Evolutionary conservation across 2,888 invertebrate species (phyloP).

Genomic region (Apomyelois bistriatella): DNA sequence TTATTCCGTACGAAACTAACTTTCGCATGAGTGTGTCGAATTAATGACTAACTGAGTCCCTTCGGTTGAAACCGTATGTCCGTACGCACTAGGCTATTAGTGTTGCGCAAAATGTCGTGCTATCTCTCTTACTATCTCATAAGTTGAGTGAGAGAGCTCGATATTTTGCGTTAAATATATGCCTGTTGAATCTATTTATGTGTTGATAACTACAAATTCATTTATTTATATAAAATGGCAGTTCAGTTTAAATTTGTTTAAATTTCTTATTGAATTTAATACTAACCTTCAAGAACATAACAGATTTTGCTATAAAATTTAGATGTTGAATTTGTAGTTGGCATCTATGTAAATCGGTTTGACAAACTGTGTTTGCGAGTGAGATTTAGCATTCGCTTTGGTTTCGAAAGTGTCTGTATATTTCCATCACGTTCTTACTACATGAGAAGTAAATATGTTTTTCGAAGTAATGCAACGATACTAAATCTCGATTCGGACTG

Average conservation of each 20-base stretch:
- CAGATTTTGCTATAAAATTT: too few relatives aligned
- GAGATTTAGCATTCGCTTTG: background rate
- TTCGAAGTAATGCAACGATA: background rate
- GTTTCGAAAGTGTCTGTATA: background rate
- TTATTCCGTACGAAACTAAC: constrained; percentile 33
- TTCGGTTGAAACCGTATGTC: constrained; percentile 10
- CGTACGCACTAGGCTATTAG: too few relatives aligned
- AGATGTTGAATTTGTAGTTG: background rate
- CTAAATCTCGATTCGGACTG: constrained; percentile 21
- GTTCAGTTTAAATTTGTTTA: too few relatives aligned
- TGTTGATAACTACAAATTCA: background rate
- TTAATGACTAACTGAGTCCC: constrained; percentile 47
- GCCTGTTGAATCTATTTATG: constrained; percentile 11
- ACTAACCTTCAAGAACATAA: too few relatives aligned
- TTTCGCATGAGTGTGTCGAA: constrained; percentile 56
- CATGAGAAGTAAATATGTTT: background rate
- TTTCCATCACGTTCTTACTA: background rate
- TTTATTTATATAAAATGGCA: too few relatives aligned
- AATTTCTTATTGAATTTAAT: too few relatives aligned
- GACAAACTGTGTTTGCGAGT: background rate
- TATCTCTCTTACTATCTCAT: too few relatives aligned
- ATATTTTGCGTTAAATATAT: background rate
- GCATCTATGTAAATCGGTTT: background rate
- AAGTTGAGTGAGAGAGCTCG: too few relatives aligned
- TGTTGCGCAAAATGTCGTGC: too few relatives aligned